Percentiles rank a stretch among this genome's conserved stretches.
Conservation (phyloP, 2,888 invertebrate species). For the Kryphioiulus occultus region DNA sequence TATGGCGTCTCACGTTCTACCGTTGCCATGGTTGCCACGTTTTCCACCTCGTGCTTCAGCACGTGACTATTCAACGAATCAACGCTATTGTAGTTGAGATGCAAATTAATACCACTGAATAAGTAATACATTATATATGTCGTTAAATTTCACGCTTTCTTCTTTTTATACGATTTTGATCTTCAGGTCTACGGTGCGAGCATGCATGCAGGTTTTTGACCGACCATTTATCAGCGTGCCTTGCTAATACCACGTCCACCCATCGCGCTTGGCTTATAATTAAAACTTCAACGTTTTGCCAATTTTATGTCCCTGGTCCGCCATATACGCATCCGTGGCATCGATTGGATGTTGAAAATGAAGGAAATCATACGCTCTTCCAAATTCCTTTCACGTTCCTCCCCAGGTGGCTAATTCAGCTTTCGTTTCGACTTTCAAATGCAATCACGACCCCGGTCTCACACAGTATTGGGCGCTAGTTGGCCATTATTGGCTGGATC, state of each 20-base stretch:
- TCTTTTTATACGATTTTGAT: no score
- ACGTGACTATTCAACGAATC: no score
- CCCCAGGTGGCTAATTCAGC: conserved; percentile 16
- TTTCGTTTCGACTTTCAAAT: conserved; percentile 15
- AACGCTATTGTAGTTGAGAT: no score
- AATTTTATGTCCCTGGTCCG: conserved; percentile 18
- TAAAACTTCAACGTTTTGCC: conserved; percentile 6
- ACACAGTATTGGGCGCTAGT: neutral
- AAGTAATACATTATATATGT: no score
- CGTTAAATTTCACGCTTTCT: no score
- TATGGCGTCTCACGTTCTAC: no score
- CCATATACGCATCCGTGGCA: neutral
- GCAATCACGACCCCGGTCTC: conserved; percentile 17
- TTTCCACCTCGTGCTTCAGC: no score
- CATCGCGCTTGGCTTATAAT: neutral
- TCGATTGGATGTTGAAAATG: neutral
- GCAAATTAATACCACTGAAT: no score
- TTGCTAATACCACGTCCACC: neutral
- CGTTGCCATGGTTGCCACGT: no score
- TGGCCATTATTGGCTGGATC: neutral
- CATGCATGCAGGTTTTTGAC: neutral
- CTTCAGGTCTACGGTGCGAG: no score
- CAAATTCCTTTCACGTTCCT: neutral
- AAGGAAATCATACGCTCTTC: neutral
- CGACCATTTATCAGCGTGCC: neutral